These are phyloP conservation scores for Tetrapedia diversipes DNA, from an alignment of 2,888 invertebrate genomes.

Conservation along the genomic window DNA sequence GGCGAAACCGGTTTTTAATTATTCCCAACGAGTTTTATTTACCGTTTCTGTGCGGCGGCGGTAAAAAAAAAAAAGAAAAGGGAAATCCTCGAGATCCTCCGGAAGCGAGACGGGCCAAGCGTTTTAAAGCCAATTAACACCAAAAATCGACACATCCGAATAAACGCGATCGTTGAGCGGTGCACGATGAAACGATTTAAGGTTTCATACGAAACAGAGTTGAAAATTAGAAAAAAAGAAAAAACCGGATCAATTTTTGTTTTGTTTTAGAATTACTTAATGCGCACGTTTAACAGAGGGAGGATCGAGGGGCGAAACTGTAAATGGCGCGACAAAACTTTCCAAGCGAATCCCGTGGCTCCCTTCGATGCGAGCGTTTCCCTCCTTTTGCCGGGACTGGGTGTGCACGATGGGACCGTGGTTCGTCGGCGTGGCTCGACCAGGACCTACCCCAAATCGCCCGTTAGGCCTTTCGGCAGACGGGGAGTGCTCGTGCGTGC, in stretches of 20 bases:
- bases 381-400: slow-evolving; percentile 36
- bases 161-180: too few species aligned
- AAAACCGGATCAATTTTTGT: too few species aligned
- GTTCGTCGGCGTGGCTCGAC: slow-evolving; percentile 43
- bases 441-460: slow-evolving; percentile 79
- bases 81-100: neutral
- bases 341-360: slow-evolving; percentile 56
- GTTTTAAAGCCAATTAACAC: slow-evolving; percentile 17
- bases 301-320: neutral
- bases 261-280: too few species aligned
- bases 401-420: slow-evolving; percentile 26
- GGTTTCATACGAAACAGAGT: too few species aligned
- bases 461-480: slow-evolving; percentile 74
- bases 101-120: neutral
- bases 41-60: neutral
- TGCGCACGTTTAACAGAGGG: slow-evolving; percentile 2
- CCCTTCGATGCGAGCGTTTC: slow-evolving; percentile 46
- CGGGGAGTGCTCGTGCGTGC: slow-evolving; percentile 52
- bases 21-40: neutral
- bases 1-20: neutral
- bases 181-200: too few species aligned
- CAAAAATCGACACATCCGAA: too few species aligned
- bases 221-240: neutral
- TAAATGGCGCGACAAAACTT: slow-evolving; percentile 65
- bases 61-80: too few species aligned